Conservation (phyloP, 2,888 invertebrate species). For the Leptinotarsa juncta region DNA sequence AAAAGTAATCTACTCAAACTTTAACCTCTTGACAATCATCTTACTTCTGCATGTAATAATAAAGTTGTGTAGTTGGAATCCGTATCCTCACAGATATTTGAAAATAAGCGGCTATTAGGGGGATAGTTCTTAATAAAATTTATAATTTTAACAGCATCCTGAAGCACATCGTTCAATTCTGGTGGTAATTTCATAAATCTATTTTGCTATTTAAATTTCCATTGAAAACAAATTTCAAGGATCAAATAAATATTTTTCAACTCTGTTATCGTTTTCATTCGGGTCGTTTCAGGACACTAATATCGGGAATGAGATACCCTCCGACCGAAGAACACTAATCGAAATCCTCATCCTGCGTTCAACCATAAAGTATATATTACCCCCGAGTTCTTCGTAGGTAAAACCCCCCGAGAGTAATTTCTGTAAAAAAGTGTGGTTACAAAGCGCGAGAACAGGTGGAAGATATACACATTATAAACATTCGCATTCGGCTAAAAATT, state of each 20-base stretch:
- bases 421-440: conserved; percentile 34
- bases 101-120: no score
- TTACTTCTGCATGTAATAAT: no score
- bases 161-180: no score
- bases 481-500: conserved; percentile 60
- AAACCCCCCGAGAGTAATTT: conserved; percentile 47
- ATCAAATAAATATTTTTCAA: neutral
- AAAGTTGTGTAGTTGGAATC: no score
- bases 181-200: no score
- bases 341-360: conserved; percentile 28
- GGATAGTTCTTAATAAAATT: no score
- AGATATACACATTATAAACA: conserved; percentile 59
- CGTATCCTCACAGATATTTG: no score
- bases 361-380: conserved; percentile 37
- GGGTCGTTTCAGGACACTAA: neutral
- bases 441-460: conserved; percentile 60
- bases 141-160: no score
- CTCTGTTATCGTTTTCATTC: neutral
- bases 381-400: conserved; percentile 15
- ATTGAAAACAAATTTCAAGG: neutral
- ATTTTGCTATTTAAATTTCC: neutral
- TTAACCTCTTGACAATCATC: no score
- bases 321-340: conserved; percentile 22
- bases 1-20: no score
- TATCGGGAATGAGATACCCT: conserved; percentile 4